Base-by-base conservation (phyloP, 2,888 invertebrate species). In the Byasa hedistus region DNA sequence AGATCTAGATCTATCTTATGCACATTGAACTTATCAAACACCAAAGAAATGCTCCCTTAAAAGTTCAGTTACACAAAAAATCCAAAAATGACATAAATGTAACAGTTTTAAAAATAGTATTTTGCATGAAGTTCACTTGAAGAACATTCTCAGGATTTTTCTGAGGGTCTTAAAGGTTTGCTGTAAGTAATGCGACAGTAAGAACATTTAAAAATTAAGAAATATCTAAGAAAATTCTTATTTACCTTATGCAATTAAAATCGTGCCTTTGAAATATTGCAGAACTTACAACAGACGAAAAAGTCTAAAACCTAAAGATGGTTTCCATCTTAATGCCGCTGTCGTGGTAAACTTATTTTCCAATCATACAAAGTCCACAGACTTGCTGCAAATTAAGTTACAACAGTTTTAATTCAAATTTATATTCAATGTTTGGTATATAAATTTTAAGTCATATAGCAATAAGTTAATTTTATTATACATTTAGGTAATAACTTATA, bases 271-370 rank as follows among this genome's bases (percentile, higher is more conserved):
- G n/a, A 39, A 48, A 48, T n/a, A 48, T 39, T 15, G 48, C 48
- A n/a, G 48, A n/a, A 15, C 8, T 48, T n/a, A 48, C 48, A 48
- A 48, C n/a, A 48, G n/a, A 48, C 19, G 4, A 48, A 48, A 60
- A 21, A 21, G 52, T 52, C 17, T 61, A 51, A 61, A 61, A 52
- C 52, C 21, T 51, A 52, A 27, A 61, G 27, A 52, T 52, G 60
- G 52, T 52, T 52, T 52, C 52, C 32, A 52, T 22, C 52, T 48
- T 48, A 8, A 48, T n/a, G n/a, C 48, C 48, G 48, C 48, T 3
- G 19, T 48, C 48, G 48, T 1, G 7, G n/a, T n/a, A 48, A 48
- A 48, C 48, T 48, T 48, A 7, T 48, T 48, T 48, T n/a, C n/a
- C n/a, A n/a, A 19, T n/a, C 5, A n/a, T 48, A 15, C 19, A 48